Conservation (phyloP, 2,113 vertebrate genomes). For the Corydoras maculifer region DNA sequence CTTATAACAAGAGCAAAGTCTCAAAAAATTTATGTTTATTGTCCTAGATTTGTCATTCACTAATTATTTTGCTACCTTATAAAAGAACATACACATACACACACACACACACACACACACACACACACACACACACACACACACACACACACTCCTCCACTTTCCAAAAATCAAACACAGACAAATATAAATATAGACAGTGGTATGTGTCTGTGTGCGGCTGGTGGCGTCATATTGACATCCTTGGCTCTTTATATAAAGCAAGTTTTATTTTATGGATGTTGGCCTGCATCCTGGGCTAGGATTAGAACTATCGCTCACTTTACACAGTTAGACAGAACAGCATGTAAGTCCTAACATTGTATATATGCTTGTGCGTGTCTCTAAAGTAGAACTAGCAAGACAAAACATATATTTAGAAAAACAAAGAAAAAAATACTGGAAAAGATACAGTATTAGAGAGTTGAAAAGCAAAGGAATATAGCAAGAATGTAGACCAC, state of each 20-base stretch:
- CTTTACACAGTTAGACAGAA: neutral
- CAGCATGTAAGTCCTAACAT: no score
- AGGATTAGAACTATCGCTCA: slow-evolving; percentile 31
- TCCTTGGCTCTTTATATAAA: slow-evolving; percentile 37
- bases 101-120: slow-evolving; percentile 6
- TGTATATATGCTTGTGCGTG: slow-evolving; percentile 20
- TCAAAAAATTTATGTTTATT: no score
- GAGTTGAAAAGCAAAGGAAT: no score
- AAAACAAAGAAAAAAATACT: neutral
- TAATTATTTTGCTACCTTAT: no score
- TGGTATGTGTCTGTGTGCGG: slow-evolving; percentile 25
- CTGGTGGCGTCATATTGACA: slow-evolving; percentile 25
- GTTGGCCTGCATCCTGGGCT: slow-evolving; percentile 39
- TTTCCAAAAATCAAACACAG: neutral
- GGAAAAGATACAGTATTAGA: neutral
- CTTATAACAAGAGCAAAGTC: no score
- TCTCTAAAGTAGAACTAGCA: neutral
- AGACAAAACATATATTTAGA: neutral
- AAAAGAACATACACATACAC: neutral
- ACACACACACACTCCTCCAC: slow-evolving; percentile 6
- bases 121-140: slow-evolving; percentile 11
- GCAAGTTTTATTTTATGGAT: slow-evolving; percentile 36
- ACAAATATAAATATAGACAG: slow-evolving; percentile 8
- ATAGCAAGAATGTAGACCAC: no score
- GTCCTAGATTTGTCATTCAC: no score